Conservation (phyloP, 2,113 vertebrate species). For the Propithecus coquereli region DNA sequence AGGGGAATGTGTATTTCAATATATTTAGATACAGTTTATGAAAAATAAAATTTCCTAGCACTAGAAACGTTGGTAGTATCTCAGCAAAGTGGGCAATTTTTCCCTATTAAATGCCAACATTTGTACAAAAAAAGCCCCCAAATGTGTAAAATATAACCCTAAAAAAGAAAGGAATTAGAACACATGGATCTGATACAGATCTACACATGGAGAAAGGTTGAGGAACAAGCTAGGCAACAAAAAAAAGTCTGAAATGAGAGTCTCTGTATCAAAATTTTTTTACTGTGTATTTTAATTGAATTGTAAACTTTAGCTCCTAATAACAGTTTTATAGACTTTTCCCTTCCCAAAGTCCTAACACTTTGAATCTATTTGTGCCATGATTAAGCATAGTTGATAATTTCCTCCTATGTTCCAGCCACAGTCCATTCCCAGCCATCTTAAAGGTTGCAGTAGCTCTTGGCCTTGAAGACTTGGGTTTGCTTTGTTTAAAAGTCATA, state of each 20-base stretch:
- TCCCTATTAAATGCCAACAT: conserved; percentile 24
- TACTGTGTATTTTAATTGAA: conserved; percentile 23
- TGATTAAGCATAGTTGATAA: not conserved
- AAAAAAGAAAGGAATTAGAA: not conserved
- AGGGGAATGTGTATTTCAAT: not conserved
- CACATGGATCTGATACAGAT: not conserved
- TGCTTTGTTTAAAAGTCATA: conserved; percentile 28
- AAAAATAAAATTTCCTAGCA: conserved; percentile 39
- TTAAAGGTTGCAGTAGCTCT: not conserved
- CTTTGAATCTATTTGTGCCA: not conserved
- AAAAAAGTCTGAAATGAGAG: conserved; percentile 22
- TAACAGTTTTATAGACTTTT: not conserved
- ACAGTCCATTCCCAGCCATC: not conserved
- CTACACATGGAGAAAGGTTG: not conserved
- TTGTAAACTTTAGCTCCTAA: not conserved
- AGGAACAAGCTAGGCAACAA: conserved; percentile 3
- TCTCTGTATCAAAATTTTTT: conserved; percentile 2
- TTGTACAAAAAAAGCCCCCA: not conserved
- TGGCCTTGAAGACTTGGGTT: conserved; percentile 14
- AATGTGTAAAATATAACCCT: not conserved
- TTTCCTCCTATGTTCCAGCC: not conserved
- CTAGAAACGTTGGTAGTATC: conserved; percentile 34
- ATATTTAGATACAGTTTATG: not conserved
- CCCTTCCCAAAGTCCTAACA: not conserved
- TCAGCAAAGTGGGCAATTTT: not conserved